Percentiles rank a stretch among this genome's conserved stretches.
These are phyloP conservation scores for Cepaea hortensis DNA, from an alignment of 2,888 invertebrate species.

Conservation along the genomic window DNA sequence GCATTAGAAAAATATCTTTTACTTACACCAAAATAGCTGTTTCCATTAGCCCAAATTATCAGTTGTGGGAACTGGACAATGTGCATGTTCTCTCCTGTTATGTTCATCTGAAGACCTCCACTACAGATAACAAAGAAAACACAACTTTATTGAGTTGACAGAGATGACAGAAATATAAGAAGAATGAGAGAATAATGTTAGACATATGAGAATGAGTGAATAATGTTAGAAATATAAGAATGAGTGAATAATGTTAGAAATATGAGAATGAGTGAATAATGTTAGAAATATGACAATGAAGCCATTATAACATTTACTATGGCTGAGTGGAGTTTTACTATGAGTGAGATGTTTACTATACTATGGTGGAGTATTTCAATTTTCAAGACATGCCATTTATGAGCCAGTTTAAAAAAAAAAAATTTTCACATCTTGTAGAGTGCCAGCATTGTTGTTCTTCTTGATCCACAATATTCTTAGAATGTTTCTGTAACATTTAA, in stretches of 20 bases:
- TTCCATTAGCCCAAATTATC: constrained; percentile 92
- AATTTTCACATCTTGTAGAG: too few relatives aligned
- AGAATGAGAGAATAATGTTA: background rate
- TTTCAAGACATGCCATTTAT: too few relatives aligned
- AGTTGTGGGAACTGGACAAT: constrained; percentile 94
- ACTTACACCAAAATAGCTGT: constrained; percentile 86
- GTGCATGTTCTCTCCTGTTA: constrained; percentile 92
- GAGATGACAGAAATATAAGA: too few relatives aligned
- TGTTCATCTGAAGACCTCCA: constrained; percentile 94
- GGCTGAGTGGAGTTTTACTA: too few relatives aligned
- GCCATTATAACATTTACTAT: too few relatives aligned
- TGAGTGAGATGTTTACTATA: too few relatives aligned
- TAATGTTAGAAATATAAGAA: background rate
- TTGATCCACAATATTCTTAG: too few relatives aligned
- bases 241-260: background rate
- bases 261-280: background rate
- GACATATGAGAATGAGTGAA: background rate
- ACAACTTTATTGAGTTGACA: background rate
- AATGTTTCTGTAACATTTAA: too few relatives aligned
- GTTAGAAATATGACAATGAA: too few relatives aligned
- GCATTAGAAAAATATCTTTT: background rate
- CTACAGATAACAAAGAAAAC: constrained; percentile 49
- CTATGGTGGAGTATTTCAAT: too few relatives aligned
- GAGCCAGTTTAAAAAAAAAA: too few relatives aligned
- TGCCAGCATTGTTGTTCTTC: too few relatives aligned